These are phyloP conservation scores for Mionectes olivaceus DNA, from an alignment of 2,797 vertebrate species.

Conservation along the genomic window DNA sequence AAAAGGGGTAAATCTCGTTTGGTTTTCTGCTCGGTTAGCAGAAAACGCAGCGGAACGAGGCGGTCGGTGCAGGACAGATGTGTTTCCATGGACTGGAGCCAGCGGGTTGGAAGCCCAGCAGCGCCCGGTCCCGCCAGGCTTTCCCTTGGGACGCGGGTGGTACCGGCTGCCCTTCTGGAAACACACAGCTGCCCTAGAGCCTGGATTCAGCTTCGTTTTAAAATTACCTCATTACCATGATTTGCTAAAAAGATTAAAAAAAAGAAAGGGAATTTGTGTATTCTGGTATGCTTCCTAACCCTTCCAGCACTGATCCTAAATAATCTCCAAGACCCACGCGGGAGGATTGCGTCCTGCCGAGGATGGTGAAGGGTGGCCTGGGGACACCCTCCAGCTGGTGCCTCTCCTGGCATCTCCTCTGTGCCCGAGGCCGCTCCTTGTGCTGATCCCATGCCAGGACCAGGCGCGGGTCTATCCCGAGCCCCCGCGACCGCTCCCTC, in stretches of 20 bases:
- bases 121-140: background rate
- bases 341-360: background rate
- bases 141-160: accelerated
- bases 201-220: background rate
- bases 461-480: background rate
- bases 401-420: background rate
- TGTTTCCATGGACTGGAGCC: accelerated
- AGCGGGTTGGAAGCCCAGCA: background rate
- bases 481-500: accelerated
- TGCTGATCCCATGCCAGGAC: background rate
- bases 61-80: background rate
- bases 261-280: no score
- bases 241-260: no score
- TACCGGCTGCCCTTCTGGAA: background rate
- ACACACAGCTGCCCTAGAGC: background rate
- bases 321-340: accelerated
- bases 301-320: background rate
- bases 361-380: background rate
- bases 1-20: background rate
- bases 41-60: background rate
- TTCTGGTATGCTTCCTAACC: background rate
- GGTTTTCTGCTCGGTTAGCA: background rate
- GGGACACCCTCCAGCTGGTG: background rate
- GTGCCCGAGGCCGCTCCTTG: background rate
- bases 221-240: background rate